Evolutionary conservation across 2,888 invertebrate genomes (phyloP), one percentile per base, ranked within the genome.

Genomic region (Belgica antarctica): DNA sequence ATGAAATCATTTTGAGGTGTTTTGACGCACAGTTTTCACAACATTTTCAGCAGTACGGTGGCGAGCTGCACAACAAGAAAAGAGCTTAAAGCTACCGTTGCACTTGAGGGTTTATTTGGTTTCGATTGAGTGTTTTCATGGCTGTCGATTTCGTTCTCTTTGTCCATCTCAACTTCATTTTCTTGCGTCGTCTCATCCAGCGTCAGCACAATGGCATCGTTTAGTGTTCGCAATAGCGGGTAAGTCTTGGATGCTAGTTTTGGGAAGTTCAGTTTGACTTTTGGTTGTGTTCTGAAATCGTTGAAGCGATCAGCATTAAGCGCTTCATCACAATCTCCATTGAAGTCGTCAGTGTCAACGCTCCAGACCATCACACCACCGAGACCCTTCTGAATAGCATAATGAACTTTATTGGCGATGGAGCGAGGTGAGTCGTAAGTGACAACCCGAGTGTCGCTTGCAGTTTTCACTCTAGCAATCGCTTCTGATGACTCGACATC

Each of bases 321-420:
- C 10, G 1, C 22, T 12, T 28, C 22, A 28, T 68, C 57, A 31
- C 68, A 92, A 62, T 83, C 83, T 0, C 92, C 92, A 22, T 81
- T 82, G 77, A 92, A 93, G 79, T 94, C 94, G 73, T 94, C 94
- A 0, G 92, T 94, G 77, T 94, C 94, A 36, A 93, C 85, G 3
- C 68, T 46, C 94, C 94, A 94, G 3, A 92, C 86, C 92, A 94
- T 93, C 0, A 89, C 84, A 1, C 94, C 94, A 0, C 87, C 90
- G 0, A 94, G 79, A 2, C 83, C 82, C 73, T 85, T 83, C 72
- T 83, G 82, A 76, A 87, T 82, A 0, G 87, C 87, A 76, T 84
- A 85, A 76, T 85, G 77, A 73, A 92, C 87, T 84, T 94, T 94
- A 46, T 85, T 83, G 22, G 83, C 84, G 59, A 94, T 85, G 12